Percentiles rank a stretch among this genome's conserved stretches.
phyloP scores from a whole-genome alignment of 2,113 vertebrate genomes.

The Jaculus jaculus region DNA sequence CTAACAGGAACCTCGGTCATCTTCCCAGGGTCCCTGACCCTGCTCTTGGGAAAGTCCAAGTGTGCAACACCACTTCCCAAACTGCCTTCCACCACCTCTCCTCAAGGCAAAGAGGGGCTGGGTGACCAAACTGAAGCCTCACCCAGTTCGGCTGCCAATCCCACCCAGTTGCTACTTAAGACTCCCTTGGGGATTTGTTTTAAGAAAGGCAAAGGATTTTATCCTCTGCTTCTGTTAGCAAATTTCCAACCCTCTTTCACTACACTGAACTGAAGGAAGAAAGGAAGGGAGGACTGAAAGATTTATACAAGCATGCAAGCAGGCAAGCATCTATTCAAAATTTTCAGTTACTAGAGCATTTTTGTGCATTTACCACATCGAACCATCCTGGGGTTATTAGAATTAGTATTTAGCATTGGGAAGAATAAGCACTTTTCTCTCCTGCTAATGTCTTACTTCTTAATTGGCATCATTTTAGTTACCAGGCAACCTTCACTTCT shows the following conservation, averaged over 20 bases:
- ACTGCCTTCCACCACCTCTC: too few species aligned
- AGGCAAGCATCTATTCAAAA: neutral
- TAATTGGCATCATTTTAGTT: conserved; percentile 81
- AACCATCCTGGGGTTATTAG: conserved; percentile 73
- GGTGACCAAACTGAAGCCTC: neutral
- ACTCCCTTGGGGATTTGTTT: neutral
- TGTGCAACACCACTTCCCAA: neutral
- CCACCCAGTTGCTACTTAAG: neutral
- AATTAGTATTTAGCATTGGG: conserved; percentile 77
- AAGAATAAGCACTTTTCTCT: conserved; percentile 73
- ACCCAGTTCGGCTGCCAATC: neutral
- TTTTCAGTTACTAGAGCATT: conserved; percentile 56
- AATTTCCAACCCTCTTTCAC: conserved; percentile 50
- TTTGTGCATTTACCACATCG: conserved; percentile 69
- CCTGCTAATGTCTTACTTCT: conserved; percentile 78
- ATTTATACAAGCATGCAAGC: too few species aligned
- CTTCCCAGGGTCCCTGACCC: neutral
- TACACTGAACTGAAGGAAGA: neutral
- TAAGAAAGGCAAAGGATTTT: neutral
- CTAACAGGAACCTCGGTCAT: neutral
- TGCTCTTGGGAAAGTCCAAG: neutral
- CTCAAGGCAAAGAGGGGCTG: neutral
- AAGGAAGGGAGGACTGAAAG: too few species aligned
- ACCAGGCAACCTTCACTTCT: conserved; percentile 81
- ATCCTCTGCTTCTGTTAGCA: conserved; percentile 40